Conservation (phyloP, 2,888 invertebrate species). For the Laothoe populi region DNA sequence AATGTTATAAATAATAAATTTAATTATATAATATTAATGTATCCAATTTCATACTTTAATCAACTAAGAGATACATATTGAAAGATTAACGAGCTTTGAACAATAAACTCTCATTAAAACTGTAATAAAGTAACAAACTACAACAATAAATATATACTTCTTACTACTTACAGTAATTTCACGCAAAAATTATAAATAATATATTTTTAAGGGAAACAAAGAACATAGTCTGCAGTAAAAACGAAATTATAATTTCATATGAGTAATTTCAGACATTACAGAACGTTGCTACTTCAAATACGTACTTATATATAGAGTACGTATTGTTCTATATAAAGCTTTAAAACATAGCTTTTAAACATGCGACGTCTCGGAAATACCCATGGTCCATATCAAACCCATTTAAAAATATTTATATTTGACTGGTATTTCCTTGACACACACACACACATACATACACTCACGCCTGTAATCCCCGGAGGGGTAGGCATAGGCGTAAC, state of each 20-base stretch:
- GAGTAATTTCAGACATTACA: background rate
- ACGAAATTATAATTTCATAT: background rate
- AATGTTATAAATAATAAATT: background rate
- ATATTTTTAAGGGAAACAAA: background rate
- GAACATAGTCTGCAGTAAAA: background rate
- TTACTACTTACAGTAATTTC: conserved; percentile 1
- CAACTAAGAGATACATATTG: background rate
- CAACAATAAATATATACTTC: background rate
- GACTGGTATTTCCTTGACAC: no score
- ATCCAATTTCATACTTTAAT: background rate
- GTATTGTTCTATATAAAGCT: no score
- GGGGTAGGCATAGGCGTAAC: no score
- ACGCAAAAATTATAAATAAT: background rate
- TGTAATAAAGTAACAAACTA: conserved; percentile 3
- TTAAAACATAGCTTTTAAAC: no score
- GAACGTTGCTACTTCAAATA: no score
- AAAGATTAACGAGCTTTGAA: conserved; percentile 17
- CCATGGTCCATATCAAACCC: no score
- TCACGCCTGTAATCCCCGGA: no score
- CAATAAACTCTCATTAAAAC: background rate
- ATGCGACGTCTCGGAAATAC: no score
- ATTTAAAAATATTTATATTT: no score
- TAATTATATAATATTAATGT: background rate
- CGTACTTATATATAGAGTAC: no score
- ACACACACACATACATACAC: no score